Conservation (phyloP, 2,797 vertebrate genomes). For the Manis pentadactyla region DNA sequence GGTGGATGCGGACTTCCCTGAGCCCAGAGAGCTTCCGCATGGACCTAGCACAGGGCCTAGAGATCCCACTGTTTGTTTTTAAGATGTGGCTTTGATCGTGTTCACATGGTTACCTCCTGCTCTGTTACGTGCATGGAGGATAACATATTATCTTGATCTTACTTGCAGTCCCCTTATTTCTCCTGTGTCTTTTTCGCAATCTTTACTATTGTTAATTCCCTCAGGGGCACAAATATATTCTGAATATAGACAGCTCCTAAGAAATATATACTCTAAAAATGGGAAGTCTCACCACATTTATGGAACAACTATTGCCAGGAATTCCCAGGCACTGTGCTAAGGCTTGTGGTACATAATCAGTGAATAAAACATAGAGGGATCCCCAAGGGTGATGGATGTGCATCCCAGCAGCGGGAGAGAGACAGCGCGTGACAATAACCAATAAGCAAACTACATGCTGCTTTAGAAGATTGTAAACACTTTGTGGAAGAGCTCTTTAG, state of each 20-base stretch:
- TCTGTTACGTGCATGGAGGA: background rate
- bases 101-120: background rate
- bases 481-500: background rate
- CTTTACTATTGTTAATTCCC: background rate
- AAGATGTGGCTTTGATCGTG: background rate
- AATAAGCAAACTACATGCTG: rapidly evolving
- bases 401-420: background rate
- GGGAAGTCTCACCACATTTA: background rate
- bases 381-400: background rate
- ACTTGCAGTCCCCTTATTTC: background rate
- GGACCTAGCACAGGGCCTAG: background rate
- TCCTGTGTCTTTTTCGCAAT: background rate
- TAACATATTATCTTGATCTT: background rate
- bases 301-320: background rate
- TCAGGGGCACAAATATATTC: background rate
- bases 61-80: background rate
- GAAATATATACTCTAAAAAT: background rate
- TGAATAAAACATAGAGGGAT: background rate
- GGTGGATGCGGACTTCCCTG: background rate
- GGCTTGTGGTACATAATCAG: no score
- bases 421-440: background rate
- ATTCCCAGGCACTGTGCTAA: background rate
- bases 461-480: background rate
- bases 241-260: background rate
- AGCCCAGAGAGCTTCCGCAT: background rate